These are phyloP conservation scores for Dicrurus megarhynchus DNA, from an alignment of 2,113 vertebrate genomes.

Conservation along the genomic window DNA sequence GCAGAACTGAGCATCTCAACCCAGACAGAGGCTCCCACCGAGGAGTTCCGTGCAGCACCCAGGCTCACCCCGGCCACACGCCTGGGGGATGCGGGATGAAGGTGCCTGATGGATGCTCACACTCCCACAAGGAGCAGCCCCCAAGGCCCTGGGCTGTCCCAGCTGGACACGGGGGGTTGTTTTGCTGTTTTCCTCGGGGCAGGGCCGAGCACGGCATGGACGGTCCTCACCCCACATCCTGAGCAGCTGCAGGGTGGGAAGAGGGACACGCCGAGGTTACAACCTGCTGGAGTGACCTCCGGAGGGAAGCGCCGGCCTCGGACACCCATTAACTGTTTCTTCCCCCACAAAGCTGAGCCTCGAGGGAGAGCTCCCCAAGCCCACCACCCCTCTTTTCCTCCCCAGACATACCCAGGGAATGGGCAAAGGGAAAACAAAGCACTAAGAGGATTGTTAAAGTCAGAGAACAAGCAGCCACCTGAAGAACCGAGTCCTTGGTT, in stretches of 20 bases:
- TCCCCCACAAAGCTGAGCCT: not conserved
- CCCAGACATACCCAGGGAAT: fast-evolving
- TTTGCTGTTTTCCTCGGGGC: not conserved
- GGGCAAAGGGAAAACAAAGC: not conserved
- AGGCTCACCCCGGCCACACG: fast-evolving
- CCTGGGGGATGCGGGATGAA: not conserved
- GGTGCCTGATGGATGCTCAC: not conserved
- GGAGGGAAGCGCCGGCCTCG: not conserved
- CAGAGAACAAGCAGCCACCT: not conserved
- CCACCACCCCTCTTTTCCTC: not conserved
- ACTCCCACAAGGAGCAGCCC: fast-evolving
- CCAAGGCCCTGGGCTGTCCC: fast-evolving
- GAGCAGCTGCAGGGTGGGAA: not conserved
- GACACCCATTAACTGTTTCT: not conserved
- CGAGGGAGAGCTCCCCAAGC: fast-evolving
- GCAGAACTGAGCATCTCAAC: not conserved
- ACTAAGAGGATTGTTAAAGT: fast-evolving
- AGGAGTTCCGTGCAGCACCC: not conserved
- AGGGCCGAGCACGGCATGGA: not conserved
- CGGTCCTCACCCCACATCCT: conserved; percentile 20
- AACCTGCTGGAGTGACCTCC: not conserved
- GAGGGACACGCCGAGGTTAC: not conserved
- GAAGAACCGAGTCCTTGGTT: not conserved
- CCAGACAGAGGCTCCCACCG: fast-evolving
- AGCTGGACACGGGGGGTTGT: not conserved